Percentiles rank a stretch among this genome's conserved stretches.
phyloP scores from a whole-genome alignment of 2,797 vertebrate species.

The Aythya fuligula region DNA sequence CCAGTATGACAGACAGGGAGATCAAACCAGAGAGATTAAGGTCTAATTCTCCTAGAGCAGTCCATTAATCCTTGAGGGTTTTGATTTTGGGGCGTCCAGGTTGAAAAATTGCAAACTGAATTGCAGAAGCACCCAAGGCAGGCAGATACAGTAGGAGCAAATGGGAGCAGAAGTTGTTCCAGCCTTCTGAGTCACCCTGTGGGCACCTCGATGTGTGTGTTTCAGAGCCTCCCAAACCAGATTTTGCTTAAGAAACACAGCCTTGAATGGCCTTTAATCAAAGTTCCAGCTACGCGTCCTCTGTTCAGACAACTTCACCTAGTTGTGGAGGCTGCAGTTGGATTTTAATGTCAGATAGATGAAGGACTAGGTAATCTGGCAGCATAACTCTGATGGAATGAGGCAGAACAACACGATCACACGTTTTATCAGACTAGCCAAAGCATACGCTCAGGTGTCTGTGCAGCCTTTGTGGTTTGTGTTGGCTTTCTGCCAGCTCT shows the following conservation, averaged over 20 bases:
- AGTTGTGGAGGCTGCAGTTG: not conserved
- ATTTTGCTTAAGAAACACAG: not conserved
- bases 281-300: not conserved
- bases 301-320: not conserved
- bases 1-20: not conserved
- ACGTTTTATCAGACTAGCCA: not conserved
- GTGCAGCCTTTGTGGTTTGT: not conserved
- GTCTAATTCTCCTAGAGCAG: not conserved
- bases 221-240: not conserved
- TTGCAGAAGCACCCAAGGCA: not conserved
- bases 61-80: not conserved
- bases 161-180: not conserved
- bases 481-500: not conserved
- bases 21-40: not conserved
- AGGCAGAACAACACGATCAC: not conserved
- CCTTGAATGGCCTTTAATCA: not conserved
- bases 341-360: not conserved
- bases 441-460: not conserved
- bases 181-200: not conserved
- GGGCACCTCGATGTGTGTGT: too few species aligned
- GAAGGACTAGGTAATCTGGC: not conserved
- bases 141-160: not conserved
- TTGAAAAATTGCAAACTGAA: not conserved
- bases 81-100: not conserved
- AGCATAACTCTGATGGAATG: not conserved